Evolutionary conservation across 2,888 invertebrate species (phyloP).

Genomic region (Patella caerulea): DNA sequence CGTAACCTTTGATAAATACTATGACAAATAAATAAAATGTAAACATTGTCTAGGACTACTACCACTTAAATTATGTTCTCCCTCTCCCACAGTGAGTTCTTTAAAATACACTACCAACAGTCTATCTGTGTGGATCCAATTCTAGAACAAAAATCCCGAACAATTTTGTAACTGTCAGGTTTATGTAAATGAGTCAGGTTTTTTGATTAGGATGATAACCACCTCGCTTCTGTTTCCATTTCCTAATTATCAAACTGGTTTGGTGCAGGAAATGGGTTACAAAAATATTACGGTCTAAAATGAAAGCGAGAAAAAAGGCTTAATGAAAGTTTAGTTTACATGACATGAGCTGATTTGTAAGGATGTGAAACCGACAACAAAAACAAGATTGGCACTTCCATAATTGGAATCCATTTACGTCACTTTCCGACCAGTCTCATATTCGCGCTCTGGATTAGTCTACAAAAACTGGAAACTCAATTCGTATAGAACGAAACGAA

Average conservation of each 20-base stretch:
- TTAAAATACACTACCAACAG: no score
- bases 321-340: slow-evolving; percentile 7
- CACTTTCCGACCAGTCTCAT: neutral
- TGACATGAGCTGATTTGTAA: neutral
- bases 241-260: neutral
- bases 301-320: neutral
- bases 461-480: neutral
- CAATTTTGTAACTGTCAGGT: no score
- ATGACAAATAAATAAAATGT: no score
- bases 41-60: no score
- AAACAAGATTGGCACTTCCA: slow-evolving; percentile 7
- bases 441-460: neutral
- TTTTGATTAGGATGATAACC: no score
- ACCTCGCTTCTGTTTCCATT: neutral
- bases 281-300: neutral
- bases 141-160: no score
- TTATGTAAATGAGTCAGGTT: no score
- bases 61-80: no score
- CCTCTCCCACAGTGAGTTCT: no score
- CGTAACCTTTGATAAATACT: no score
- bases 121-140: no score
- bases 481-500: neutral
- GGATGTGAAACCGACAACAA: slow-evolving; percentile 8
- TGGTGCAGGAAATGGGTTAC: neutral
- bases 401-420: slow-evolving; percentile 12